Percentiles rank a stretch among this genome's conserved stretches.
Evolutionary conservation across 2,113 vertebrate genomes (phyloP).

Genomic region (Dolichallabes microphthalmus): DNA sequence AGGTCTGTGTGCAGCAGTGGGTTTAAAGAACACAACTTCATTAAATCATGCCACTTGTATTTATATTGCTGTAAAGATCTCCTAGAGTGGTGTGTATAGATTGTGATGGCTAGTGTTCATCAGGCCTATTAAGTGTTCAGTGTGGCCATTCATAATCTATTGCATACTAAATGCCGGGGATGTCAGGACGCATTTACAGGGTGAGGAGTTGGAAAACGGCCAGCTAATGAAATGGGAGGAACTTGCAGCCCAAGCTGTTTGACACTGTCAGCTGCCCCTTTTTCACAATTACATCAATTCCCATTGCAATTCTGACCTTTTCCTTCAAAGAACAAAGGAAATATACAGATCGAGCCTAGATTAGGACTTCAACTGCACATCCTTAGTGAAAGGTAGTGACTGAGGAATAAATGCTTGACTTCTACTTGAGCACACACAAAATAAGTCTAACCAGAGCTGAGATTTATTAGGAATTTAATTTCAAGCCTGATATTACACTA

Average conservation of each 20-base stretch:
- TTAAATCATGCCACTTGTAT: constrained; percentile 86
- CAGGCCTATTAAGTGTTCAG: constrained; percentile 76
- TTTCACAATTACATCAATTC: constrained; percentile 70
- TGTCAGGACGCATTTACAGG: constrained; percentile 67
- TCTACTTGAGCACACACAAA: not conserved
- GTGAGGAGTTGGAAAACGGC: constrained; percentile 55
- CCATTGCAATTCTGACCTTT: constrained; percentile 71
- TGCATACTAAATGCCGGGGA: constrained; percentile 75
- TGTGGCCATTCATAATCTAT: constrained; percentile 68
- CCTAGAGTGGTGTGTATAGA: constrained; percentile 72
- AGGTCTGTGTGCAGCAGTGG: constrained; percentile 56
- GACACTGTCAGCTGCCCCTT: constrained; percentile 64
- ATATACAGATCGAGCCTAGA: constrained; percentile 32
- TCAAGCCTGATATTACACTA: not conserved
- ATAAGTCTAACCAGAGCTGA: not conserved
- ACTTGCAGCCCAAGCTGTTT: constrained; percentile 54
- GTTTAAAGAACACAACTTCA: constrained; percentile 95
- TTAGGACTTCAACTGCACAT: not conserved
- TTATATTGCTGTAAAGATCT: constrained; percentile 73
- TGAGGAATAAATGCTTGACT: not conserved
- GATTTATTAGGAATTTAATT: not conserved
- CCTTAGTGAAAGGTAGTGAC: not conserved
- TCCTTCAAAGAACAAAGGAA: constrained; percentile 64
- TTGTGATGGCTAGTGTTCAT: constrained; percentile 70
- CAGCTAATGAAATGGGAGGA: constrained; percentile 62